Evolutionary conservation across 2,113 vertebrate species (phyloP), one percentile per base, ranked within the genome.

Genomic region (Otus sunia): DNA sequence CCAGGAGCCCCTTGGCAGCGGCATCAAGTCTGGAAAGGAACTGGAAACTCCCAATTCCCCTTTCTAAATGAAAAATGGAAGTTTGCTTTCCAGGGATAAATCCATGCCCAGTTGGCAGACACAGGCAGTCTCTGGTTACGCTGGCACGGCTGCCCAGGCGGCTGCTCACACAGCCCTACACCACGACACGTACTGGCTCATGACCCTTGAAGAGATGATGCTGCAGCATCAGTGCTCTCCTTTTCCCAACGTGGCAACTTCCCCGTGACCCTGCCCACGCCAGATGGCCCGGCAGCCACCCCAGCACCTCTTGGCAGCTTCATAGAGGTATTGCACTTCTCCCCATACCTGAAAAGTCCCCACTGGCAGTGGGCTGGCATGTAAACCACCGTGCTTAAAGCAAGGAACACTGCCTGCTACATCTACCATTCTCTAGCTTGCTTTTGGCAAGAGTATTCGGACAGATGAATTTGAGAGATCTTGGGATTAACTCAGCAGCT

Each of bases 151-250:
- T 43, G 56, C 66, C n/a, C 47, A 22, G 32, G 11, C 4, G 1
- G 32, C 34, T 29, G 56, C 68, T 41, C 8, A 2, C 32, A 30
- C n/a, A 41, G 49, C 26, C 32, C 37, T 5, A 5, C 22, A 16
- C 41, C 12, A 2, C 0, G 1, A 5, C 59, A 12, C 1, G 0
- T 6, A 7, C 41, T 2, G 6, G 12, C 41, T 25, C 11, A 2
- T 0, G 1, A 17, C 11, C 34, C 32, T 59, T 19, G 43, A 29
- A 59, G 41, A 49, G 68, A 8, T 32, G 41, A 84, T 10, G 7
- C 20, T 53, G 64, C 18, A 36, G 71, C 29, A 43, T 1, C 0
- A 0, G 32, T 4, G 12, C 14, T 26, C 49, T 63, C 37, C 39
- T 56, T 27, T 20, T 73, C 30, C 56, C 2, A 0, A 9, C 26